A percentile compares a stretch with the other conserved stretches of the same genome.
Conservation (phyloP, 2,888 invertebrate species). For the Macrosiphum euphorbiae region DNA sequence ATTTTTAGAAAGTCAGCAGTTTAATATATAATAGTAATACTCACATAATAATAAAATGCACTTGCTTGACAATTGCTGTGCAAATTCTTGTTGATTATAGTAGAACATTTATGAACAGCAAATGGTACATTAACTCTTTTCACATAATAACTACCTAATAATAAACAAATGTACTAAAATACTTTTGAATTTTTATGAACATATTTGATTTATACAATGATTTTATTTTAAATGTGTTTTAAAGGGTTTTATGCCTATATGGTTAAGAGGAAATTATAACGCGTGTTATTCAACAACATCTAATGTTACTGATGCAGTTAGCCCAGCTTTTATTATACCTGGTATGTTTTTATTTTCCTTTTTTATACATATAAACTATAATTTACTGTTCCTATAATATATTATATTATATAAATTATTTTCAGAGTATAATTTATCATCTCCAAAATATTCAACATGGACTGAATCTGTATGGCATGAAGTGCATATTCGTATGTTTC, state of each 20-base stretch:
- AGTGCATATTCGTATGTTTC: constrained; percentile 82
- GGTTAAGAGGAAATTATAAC: constrained; percentile 78
- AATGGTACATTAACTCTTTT: neutral
- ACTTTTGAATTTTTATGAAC: neutral
- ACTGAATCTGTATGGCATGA: constrained; percentile 88
- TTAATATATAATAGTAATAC: too few relatives aligned
- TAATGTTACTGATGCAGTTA: constrained; percentile 81
- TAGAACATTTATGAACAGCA: neutral
- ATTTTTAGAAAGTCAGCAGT: too few relatives aligned
- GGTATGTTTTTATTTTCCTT: constrained; percentile 72
- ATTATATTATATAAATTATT: constrained; percentile 28
- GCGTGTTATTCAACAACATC: constrained; percentile 76
- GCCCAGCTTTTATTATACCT: constrained; percentile 85
- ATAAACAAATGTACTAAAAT: neutral
- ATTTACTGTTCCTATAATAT: neutral
- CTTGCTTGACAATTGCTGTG: neutral
- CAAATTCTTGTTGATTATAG: neutral
- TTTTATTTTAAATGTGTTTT: constrained; percentile 10
- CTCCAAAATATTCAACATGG: constrained; percentile 87
- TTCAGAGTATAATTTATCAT: constrained; percentile 82
- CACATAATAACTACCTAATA: neutral
- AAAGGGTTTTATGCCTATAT: constrained; percentile 74
- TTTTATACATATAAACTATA: neutral
- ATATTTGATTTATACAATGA: neutral
- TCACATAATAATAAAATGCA: too few relatives aligned